Percentiles rank a stretch among this genome's conserved stretches.
Evolutionary conservation across 2,888 invertebrate genomes (phyloP).

Genomic region (Ptilodon capucinus): DNA sequence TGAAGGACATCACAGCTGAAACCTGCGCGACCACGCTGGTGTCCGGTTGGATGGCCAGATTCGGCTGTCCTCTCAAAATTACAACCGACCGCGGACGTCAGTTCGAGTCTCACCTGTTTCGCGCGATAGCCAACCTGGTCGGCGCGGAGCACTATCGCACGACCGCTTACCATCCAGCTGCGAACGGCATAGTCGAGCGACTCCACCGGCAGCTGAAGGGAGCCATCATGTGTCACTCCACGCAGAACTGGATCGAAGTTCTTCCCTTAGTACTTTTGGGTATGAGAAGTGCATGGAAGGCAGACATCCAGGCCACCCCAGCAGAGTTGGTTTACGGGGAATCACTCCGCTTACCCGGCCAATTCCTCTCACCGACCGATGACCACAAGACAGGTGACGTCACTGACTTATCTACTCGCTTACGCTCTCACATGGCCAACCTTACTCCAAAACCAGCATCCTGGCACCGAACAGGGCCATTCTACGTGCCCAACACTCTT

Average conservation of each 20-base stretch:
- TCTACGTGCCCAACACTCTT: not conserved
- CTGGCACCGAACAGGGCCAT: not conserved
- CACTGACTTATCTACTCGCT: not conserved
- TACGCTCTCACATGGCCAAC: not conserved
- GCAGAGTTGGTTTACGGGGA: not conserved
- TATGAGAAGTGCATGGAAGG: conserved; percentile 1
- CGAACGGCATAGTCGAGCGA: conserved; percentile 19
- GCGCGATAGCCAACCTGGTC: not conserved
- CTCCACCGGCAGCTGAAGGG: conserved; percentile 20
- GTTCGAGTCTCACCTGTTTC: conserved; percentile 22
- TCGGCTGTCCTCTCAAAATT: conserved; percentile 32
- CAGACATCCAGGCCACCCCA: conserved; percentile 1
- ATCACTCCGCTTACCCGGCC: not conserved
- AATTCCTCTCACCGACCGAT: not conserved
- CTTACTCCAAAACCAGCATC: not conserved
- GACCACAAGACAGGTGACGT: conserved; percentile 1
- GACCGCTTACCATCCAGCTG: conserved; percentile 17
- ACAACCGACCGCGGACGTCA: conserved; percentile 56
- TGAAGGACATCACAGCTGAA: conserved; percentile 48
- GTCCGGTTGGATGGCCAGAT: conserved; percentile 28
- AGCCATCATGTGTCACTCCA: conserved; percentile 3
- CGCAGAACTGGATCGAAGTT: not conserved
- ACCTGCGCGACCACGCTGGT: conserved; percentile 46
- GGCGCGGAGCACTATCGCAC: conserved; percentile 12
- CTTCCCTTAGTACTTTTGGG: not conserved